Conservation (phyloP, 2,113 vertebrate species). For the Coptodon bakossiorum region DNA sequence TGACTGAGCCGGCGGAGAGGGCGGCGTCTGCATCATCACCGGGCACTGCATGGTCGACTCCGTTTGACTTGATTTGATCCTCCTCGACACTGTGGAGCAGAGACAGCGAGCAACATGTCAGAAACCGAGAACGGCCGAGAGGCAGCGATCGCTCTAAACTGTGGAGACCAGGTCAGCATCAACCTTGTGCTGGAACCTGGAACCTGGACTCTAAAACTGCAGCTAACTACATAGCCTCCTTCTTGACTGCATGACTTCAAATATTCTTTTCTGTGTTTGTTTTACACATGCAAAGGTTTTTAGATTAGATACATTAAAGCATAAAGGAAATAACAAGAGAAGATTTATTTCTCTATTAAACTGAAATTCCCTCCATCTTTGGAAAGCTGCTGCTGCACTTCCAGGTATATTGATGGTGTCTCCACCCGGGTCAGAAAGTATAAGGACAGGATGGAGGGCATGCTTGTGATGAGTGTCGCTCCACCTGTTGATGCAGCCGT, state of each 20-base stretch:
- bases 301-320: neutral
- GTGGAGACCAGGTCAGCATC: neutral
- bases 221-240: neutral
- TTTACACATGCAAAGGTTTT: neutral
- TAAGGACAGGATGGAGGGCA: neutral
- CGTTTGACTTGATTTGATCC: conserved; percentile 37
- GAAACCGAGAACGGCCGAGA: neutral
- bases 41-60: neutral
- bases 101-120: neutral
- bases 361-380: neutral
- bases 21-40: neutral
- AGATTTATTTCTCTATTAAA: neutral
- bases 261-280: neutral
- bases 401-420: neutral
- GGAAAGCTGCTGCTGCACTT: neutral
- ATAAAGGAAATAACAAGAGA: neutral
- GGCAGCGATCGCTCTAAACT: neutral
- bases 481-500: conserved; percentile 59
- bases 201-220: neutral
- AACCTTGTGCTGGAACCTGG: neutral
- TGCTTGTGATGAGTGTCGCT: neutral
- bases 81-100: conserved; percentile 34
- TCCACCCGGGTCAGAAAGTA: neutral
- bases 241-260: neutral
- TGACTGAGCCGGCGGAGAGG: conserved; percentile 9